A percentile compares a stretch with the other conserved stretches of the same genome.
Evolutionary conservation across 2,888 invertebrate genomes (phyloP).

Genomic region (Lepidonotus clava): DNA sequence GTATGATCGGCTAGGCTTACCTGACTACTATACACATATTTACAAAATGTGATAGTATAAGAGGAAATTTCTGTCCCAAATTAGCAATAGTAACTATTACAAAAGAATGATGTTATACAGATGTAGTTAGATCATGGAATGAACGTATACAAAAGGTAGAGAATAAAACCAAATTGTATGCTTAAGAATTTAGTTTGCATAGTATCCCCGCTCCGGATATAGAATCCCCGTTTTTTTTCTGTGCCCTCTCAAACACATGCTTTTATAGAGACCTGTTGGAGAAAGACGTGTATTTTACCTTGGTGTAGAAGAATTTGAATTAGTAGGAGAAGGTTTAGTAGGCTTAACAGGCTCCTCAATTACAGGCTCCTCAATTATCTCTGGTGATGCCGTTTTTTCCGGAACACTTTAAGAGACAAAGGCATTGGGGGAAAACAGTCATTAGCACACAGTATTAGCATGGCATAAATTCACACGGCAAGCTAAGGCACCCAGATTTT

Average conservation of each 20-base stretch:
- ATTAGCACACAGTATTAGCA: not conserved
- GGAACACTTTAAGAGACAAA: not conserved
- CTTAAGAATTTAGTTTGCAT: not conserved
- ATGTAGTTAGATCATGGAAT: no score
- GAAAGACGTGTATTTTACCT: not conserved
- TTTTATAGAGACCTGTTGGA: not conserved
- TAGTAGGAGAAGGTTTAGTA: not conserved
- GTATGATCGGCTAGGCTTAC: no score
- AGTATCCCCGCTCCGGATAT: not conserved
- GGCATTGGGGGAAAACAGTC: not conserved
- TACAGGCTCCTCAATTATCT: not conserved
- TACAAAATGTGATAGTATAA: no score
- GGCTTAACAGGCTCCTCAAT: constrained; percentile 18
- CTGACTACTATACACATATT: no score
- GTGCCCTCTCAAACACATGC: not conserved
- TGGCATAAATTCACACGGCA: not conserved
- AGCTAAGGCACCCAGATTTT: not conserved
- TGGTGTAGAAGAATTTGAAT: not conserved
- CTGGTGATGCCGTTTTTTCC: not conserved
- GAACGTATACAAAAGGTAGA: not conserved
- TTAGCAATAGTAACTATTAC: no score
- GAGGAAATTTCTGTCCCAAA: no score
- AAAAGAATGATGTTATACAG: no score
- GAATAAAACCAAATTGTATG: not conserved
- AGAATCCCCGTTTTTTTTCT: not conserved